A percentile compares a stretch with the other conserved stretches of the same genome.
These are phyloP conservation scores for Ctenoplectra terminalis DNA, from an alignment of 1,140 invertebrate genomes.

Conservation along the genomic window DNA sequence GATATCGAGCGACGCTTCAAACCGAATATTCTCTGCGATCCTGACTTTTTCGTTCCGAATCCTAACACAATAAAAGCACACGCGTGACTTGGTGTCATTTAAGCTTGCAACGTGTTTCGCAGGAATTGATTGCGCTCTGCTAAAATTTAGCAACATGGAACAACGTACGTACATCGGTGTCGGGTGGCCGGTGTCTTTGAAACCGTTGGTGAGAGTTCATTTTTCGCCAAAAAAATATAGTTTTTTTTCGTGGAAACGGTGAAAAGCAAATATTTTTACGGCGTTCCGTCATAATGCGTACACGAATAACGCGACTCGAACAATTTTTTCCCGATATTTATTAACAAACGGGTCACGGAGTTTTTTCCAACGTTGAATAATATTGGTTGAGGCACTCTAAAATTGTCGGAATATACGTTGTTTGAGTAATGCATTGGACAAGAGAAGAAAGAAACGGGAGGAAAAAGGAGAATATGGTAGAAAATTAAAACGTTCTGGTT, in stretches of 20 bases:
- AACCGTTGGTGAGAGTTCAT: not conserved
- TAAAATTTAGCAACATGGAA: not conserved
- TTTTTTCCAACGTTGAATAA: fast-evolving
- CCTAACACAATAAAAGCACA: too few species aligned
- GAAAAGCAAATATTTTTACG: not conserved
- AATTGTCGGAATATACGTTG: not conserved
- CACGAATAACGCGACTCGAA: not conserved
- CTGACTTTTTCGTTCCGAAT: too few species aligned
- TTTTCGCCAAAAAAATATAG: not conserved
- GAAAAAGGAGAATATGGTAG: too few species aligned
- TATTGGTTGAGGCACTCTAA: not conserved
- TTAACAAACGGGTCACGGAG: not conserved
- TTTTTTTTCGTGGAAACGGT: not conserved
- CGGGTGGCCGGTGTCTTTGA: too few species aligned
- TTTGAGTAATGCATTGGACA: not conserved
- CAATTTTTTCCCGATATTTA: not conserved
- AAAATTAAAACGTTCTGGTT: too few species aligned
- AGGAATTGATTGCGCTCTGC: not conserved
- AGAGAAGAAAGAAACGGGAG: too few species aligned
- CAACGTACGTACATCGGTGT: too few species aligned
- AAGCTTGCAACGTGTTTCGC: not conserved
- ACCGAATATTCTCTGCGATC: too few species aligned
- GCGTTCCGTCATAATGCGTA: not conserved
- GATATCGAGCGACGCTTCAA: too few species aligned
- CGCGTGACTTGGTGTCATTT: too few species aligned